Evolutionary conservation across 2,113 vertebrate genomes (phyloP), one percentile per base, ranked within the genome.

Genomic region (Podarcis raffonei): DNA sequence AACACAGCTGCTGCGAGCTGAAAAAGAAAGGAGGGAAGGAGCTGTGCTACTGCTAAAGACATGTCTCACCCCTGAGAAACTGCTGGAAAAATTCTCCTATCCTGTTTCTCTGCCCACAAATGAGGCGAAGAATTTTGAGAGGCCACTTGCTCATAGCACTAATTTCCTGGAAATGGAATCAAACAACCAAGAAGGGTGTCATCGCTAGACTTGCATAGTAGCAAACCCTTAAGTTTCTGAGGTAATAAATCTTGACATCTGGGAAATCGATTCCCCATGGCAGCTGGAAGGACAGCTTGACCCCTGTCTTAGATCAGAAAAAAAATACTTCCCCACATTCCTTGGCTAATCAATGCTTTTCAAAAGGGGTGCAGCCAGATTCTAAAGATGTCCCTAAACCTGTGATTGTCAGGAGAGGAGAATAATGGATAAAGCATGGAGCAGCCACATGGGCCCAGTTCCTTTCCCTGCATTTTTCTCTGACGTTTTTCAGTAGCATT

Each of bases 321-420:
- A 62, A 39, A 69, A 80, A 80, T 87, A 30, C 65, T 87, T 80
- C n/a, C 42, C 80, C 62, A 87, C 76, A 80, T 80, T 87, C 76
- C 85, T 74, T 71, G 85, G 85, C 85, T 71, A 57, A 87, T 87
- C 85, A 79, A 80, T 80, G 39, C 85, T 79, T 79, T 87, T 53
- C n/a, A 87, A 87, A 69, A 39, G 76, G 22, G 77, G 53, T 15
- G 35, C 39, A 16, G 76, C 65, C 62, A 87, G 76, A 32, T 68
- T 78, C 62, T 78, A 30, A 77, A 77, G 59, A 78, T 65, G 66
- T 68, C 85, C 39, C 32, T 32, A 69, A 12, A 4, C 9, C n/a
- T 57, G 65, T 15, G 66, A 37, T 23, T 81, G 65, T 65, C 85
- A 71, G 77, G 57, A 87, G 65, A 68, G 57, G 77, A 68, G 77